Evolutionary conservation across 2,797 vertebrate species (phyloP), one percentile per base, ranked within the genome.

Genomic region (Nannoperca australis): DNA sequence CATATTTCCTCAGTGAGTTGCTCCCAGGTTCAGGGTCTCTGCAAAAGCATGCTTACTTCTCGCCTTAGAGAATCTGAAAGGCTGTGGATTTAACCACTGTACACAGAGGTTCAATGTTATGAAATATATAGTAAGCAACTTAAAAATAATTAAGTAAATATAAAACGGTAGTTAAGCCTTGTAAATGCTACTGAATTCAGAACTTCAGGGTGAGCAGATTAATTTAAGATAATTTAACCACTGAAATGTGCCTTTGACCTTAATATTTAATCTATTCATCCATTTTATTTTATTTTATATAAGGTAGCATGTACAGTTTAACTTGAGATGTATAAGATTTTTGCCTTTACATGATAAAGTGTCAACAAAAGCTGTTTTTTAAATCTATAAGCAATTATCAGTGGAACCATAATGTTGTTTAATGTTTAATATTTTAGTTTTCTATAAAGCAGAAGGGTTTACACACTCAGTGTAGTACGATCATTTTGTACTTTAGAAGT

Each of bases 401-500:
- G 38, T 5, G 2, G 38, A 17, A 63, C 4, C 34, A 47, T 8
- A 34, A 54, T n/a, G 13, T 62, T 1, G 18, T 49, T 32, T 24
- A 14, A 40, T 40, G 20, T 36, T 65, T 50, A 0, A 15, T 44
- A 11, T 20, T 20, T 27, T 1, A 10, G 27, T 34, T 24, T 49
- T 49, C 13, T 27, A 9, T 10, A 13, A 3, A 2, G 7, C 2
- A 2, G 9, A 58, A 36, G 14, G 1, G 12, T 66, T 59, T 49
- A 18, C 7, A 24, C 15, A 0, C 24, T 63, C 3, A 2, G 18
- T 24, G 50, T 6, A 24, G 18, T 9, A 11, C 30, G 47, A 34
- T 69, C 50, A 58, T 68, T 79, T 68, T 68, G 44, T 70, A 70
- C 34, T 62, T 70, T 7, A 59, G 27, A 42, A n/a, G 32, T 8